phyloP scores from a whole-genome alignment of 2,113 vertebrate genomes.

The Camelus bactrianus region DNA sequence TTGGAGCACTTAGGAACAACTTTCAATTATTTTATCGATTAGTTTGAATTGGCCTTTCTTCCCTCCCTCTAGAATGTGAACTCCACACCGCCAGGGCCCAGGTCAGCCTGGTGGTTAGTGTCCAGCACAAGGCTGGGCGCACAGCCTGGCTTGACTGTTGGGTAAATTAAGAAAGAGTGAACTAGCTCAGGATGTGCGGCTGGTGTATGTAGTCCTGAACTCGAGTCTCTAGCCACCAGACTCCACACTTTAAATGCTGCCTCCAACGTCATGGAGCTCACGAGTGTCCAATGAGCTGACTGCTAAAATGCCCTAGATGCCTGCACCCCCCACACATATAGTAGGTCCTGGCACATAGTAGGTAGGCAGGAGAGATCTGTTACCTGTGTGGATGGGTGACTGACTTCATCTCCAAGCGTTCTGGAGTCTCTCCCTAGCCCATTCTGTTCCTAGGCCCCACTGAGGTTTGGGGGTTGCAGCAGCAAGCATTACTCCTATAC shows the following conservation, averaged over 20 bases:
- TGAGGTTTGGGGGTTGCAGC: not conserved
- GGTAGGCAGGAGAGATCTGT: not conserved
- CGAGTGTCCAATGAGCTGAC: not conserved
- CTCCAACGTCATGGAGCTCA: not conserved
- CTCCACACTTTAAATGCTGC: fast-evolving
- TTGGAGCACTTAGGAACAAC: not conserved
- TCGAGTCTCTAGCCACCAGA: fast-evolving
- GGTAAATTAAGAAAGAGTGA: not conserved
- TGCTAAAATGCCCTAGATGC: not conserved
- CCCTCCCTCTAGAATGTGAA: not conserved
- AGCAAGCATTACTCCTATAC: not conserved
- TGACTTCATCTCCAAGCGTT: not conserved
- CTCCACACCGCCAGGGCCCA: not conserved
- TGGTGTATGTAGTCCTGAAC: not conserved
- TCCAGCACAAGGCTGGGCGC: no score
- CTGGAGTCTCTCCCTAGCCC: no score
- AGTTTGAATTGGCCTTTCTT: not conserved
- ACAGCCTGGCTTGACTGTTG: not conserved
- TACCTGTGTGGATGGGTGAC: not conserved
- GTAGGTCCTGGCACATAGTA: not conserved
- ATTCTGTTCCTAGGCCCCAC: not conserved
- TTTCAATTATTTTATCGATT: not conserved
- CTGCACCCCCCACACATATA: not conserved
- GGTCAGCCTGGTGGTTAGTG: not conserved
- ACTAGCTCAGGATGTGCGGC: no score